These are phyloP conservation scores for Lates japonicus DNA, from an alignment of 2,797 vertebrate species.

Conservation along the genomic window DNA sequence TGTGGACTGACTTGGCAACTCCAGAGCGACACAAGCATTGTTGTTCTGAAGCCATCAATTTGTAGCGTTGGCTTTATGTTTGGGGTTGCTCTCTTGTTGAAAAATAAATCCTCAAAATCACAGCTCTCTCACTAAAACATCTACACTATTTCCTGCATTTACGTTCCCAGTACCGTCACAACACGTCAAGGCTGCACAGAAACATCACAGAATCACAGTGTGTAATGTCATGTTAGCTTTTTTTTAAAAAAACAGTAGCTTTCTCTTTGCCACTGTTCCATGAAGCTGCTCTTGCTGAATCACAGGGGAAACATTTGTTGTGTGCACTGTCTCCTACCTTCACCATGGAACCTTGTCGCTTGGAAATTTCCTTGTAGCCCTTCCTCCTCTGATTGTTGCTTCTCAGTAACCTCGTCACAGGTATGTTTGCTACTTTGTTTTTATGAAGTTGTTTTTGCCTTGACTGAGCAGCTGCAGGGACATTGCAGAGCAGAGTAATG, in stretches of 20 bases:
- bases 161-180: neutral
- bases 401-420: conserved; percentile 2
- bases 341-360: neutral
- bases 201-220: neutral
- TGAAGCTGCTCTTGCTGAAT: neutral
- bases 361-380: neutral
- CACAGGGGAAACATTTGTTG: neutral
- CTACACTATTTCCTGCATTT: neutral
- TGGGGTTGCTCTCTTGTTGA: neutral
- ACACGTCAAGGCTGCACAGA: neutral
- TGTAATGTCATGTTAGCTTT: neutral
- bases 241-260: neutral
- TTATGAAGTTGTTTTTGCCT: neutral
- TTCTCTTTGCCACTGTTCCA: neutral
- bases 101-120: conserved; percentile 29
- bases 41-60: neutral
- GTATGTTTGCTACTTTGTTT: neutral
- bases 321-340: neutral
- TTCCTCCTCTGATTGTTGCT: neutral
- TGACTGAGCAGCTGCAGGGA: conserved; percentile 5
- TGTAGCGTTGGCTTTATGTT: neutral
- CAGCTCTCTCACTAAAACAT: neutral
- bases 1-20: conserved; percentile 3
- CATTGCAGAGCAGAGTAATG: neutral
- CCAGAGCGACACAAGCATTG: neutral